Percentiles rank a stretch among this genome's conserved stretches.
Conservation (phyloP, 2,113 vertebrate species). For the Pelvicachromis taeniatus region DNA sequence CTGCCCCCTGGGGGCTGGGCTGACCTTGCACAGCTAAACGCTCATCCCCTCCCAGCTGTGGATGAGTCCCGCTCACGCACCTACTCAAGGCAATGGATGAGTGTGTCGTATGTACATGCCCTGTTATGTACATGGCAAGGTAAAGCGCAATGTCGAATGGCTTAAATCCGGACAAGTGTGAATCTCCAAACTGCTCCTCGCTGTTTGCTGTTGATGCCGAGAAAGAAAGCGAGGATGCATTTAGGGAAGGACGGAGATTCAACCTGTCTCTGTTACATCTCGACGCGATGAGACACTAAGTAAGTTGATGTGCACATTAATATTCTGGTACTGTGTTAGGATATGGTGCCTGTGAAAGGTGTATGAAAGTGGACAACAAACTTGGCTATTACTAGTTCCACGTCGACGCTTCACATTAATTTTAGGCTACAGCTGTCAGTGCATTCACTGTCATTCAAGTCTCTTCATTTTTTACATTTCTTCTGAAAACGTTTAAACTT, state of each 20-base stretch:
- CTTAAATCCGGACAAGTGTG: constrained; percentile 26
- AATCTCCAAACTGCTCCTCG: constrained; percentile 32
- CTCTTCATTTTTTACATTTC: neutral
- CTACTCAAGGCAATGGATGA: constrained; percentile 50
- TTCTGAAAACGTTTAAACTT: neutral
- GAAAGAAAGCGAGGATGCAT: neutral
- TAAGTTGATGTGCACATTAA: constrained; percentile 38
- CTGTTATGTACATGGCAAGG: constrained; percentile 67
- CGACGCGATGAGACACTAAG: neutral
- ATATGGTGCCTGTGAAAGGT: neutral
- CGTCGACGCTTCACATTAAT: neutral
- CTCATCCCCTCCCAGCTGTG: constrained; percentile 47
- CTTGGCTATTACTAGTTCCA: neutral
- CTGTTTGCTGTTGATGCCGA: neutral
- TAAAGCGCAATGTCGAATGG: constrained; percentile 59
- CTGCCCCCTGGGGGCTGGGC: constrained; percentile 48
- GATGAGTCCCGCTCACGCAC: constrained; percentile 49
- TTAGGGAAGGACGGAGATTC: constrained; percentile 34
- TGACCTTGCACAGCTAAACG: constrained; percentile 49
- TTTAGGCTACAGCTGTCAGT: neutral
- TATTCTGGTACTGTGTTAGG: constrained; percentile 17
- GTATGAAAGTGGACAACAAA: neutral
- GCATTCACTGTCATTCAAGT: neutral
- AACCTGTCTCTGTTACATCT: constrained; percentile 14
- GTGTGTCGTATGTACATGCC: constrained; percentile 64